Evolutionary conservation across 2,797 vertebrate genomes (phyloP), one percentile per base, ranked within the genome.

Genomic region (Philypnodon macrostomus): DNA sequence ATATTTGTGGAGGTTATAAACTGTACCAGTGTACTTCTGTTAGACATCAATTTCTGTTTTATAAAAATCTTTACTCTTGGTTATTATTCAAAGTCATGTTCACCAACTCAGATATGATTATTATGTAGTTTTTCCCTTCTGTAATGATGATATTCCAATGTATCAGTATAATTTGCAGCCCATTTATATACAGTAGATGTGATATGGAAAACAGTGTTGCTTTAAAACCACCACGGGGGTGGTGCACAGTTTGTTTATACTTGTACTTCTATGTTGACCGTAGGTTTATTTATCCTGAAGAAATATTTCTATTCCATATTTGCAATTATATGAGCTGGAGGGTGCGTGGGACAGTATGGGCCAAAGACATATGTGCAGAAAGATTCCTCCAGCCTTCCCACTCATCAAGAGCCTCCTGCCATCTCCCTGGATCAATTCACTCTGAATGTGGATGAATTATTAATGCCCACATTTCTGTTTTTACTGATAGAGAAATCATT

Each of bases 401-500:
- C 34, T 53, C 47, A 40, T 61, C 66, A 70, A 56, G 51, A 70
- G n/a, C n/a, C n/a, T 29, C 52, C 59, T 49, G 21, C 58, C 54
- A 66, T 73, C 72, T 61, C 60, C 30, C 48, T 34, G 58, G 80
- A 87, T 87, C 82, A 87, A 86, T 88, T 80, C 68, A 60, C 63
- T 52, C 63, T 61, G 76, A 85, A 83, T 83, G 68, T 54, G 41
- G 63, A 82, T 88, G 83, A 87, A 88, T 89, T 87, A 88, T 87
- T 87, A 84, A 89, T 88, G 82, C 47, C 73, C 81, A 80, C 79
- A 85, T 84, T 83, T 73, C 60, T 47, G 47, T 76, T 76, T 85
- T 85, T 81, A 84, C 75, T 83, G 80, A 89, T 82, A 81, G 77
- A 52, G 57, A 86, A 89, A 89, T 85, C 79, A 87, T 87, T 86